Evolutionary conservation across 2,888 invertebrate genomes (phyloP).

Genomic region (Meganola albula): DNA sequence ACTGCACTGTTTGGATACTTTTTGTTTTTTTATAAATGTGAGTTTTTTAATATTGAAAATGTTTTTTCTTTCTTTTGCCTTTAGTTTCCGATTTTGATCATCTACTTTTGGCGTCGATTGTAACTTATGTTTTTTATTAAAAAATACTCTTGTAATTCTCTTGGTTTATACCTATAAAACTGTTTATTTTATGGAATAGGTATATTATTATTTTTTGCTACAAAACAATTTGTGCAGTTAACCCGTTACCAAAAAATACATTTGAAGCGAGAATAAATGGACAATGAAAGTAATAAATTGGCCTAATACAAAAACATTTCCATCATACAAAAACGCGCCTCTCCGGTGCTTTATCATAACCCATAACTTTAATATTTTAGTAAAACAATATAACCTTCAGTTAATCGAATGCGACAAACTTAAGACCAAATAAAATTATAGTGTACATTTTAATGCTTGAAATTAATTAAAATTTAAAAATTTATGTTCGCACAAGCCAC

Average conservation of each 20-base stretch:
- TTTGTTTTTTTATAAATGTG: no score
- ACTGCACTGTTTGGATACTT: no score
- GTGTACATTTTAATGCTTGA: slow-evolving; percentile 23
- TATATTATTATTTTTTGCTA: no score
- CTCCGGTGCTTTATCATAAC: slow-evolving; percentile 17
- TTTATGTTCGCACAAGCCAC: slow-evolving; percentile 28
- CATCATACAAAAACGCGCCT: slow-evolving; percentile 19
- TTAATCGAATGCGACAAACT: slow-evolving; percentile 14
- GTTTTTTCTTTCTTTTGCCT: no score
- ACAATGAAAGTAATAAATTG: slow-evolving; percentile 46
- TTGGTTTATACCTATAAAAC: no score
- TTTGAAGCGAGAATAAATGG: slow-evolving; percentile 44
- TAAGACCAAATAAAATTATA: slow-evolving; percentile 18
- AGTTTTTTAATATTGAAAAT: no score
- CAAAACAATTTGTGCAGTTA: no score
- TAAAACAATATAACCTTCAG: slow-evolving; percentile 12
- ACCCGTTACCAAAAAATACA: slow-evolving; percentile 45
- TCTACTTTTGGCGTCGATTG: no score
- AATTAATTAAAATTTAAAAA: slow-evolving; percentile 35
- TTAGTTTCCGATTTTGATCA: no score
- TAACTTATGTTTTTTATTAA: no score
- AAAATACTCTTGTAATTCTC: no score
- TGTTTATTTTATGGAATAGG: no score
- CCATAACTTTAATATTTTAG: slow-evolving; percentile 15
- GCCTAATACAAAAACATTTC: slow-evolving; percentile 31